phyloP scores from a whole-genome alignment of 2,797 vertebrate genomes.

The Mastacembelus armatus region DNA sequence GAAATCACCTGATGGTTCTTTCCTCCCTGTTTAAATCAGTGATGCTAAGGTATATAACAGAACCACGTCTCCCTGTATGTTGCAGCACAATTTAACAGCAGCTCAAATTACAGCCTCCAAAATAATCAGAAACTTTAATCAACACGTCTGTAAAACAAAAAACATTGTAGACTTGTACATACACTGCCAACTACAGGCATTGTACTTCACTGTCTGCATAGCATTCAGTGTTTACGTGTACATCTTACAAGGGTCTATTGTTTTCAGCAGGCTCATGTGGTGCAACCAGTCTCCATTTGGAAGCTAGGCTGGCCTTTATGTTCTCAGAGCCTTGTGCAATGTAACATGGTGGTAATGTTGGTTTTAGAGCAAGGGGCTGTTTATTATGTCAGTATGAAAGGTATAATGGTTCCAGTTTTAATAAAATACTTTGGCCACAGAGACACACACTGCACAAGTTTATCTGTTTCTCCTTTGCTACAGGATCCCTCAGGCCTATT shows the following conservation, averaged over 20 bases:
- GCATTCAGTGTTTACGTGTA: background rate
- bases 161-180: too few relatives aligned
- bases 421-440: slow-evolving; percentile 26
- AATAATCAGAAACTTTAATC: too few relatives aligned
- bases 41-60: too few relatives aligned
- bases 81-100: too few relatives aligned
- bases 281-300: slow-evolving; percentile 15
- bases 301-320: slow-evolving; percentile 5
- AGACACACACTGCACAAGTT: background rate
- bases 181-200: background rate
- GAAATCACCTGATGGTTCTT: too few relatives aligned
- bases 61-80: too few relatives aligned
- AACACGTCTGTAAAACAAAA: too few relatives aligned
- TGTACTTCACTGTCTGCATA: too few relatives aligned
- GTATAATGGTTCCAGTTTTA: slow-evolving; percentile 20
- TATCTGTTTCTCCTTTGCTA: slow-evolving; percentile 1
- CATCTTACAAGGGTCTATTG: background rate
- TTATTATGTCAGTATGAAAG: slow-evolving; percentile 15
- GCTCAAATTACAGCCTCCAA: too few relatives aligned
- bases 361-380: slow-evolving; percentile 11
- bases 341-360: slow-evolving; percentile 17
- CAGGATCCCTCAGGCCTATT: slow-evolving; percentile 24
- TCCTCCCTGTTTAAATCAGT: too few relatives aligned
- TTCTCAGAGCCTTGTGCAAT: slow-evolving; percentile 22
- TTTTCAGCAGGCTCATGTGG: slow-evolving; percentile 2